A percentile compares a stretch with the other conserved stretches of the same genome.
These are phyloP conservation scores for Phengaris arion DNA, from an alignment of 2,888 invertebrate genomes.

Conservation along the genomic window DNA sequence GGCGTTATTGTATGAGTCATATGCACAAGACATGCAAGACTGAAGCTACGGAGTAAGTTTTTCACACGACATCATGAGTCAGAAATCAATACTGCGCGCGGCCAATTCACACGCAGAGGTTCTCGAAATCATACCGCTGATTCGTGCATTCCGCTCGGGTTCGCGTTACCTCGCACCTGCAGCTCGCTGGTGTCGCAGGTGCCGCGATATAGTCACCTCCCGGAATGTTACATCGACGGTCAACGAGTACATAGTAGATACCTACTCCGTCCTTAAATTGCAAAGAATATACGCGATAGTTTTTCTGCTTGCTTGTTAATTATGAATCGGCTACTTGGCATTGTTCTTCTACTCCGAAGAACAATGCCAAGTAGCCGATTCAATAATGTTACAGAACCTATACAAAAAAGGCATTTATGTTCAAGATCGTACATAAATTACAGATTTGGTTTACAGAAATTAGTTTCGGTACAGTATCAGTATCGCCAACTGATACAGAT, in stretches of 20 bases:
- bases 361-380: too few species aligned
- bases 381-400: too few species aligned
- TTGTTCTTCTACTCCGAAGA: too few species aligned
- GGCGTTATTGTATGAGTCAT: background rate
- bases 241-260: background rate
- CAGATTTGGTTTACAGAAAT: too few species aligned
- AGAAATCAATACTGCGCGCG: conserved; percentile 43
- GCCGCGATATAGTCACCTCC: background rate
- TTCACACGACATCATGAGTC: conserved; percentile 56
- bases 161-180: conserved; percentile 66
- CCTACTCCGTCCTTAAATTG: background rate
- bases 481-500: too few species aligned
- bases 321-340: too few species aligned
- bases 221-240: background rate
- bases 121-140: conserved; percentile 63
- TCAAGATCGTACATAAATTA: too few species aligned
- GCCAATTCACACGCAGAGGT: conserved; percentile 54
- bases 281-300: too few species aligned
- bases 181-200: conserved; percentile 33
- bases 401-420: too few species aligned
- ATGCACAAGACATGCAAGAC: conserved; percentile 6
- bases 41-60: background rate
- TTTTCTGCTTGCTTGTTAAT: too few species aligned
- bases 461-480: too few species aligned
- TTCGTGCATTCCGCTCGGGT: conserved; percentile 57